A percentile compares a stretch with the other conserved stretches of the same genome.
Conservation (phyloP, 2,888 invertebrate genomes). For the Tetrapedia diversipes region DNA sequence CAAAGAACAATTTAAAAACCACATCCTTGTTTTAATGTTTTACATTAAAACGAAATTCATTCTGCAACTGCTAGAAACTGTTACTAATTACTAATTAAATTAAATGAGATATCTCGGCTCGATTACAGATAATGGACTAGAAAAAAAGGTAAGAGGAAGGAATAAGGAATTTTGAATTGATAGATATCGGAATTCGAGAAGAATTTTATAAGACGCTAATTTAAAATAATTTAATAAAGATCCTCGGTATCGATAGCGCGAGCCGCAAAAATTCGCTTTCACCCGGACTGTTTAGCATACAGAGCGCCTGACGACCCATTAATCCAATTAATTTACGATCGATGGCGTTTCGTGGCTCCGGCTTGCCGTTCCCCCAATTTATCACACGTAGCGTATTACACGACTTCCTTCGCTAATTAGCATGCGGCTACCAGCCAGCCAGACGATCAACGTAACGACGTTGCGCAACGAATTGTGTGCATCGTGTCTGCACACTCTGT, state of each 20-base stretch:
- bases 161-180: no score
- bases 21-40: no score
- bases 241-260: no score
- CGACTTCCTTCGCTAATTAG: conserved; percentile 58
- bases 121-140: no score
- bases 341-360: conserved; percentile 22
- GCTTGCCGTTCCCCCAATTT: conserved; percentile 17
- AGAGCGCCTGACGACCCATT: conserved; percentile 1
- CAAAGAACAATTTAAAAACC: no score
- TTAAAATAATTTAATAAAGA: neutral
- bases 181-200: no score
- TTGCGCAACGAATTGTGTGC: conserved; percentile 53
- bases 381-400: conserved; percentile 1
- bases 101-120: no score
- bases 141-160: no score
- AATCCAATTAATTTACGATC: conserved; percentile 38
- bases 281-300: conserved; percentile 1
- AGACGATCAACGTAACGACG: conserved; percentile 53
- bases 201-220: no score
- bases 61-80: no score
- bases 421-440: conserved; percentile 53
- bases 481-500: conserved; percentile 22
- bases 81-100: no score
- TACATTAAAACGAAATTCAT: no score
- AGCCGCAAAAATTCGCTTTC: conserved; percentile 9